A percentile compares a stretch with the other conserved stretches of the same genome.
Conservation (phyloP, 2,797 vertebrate genomes). For the Tinamus major region DNA sequence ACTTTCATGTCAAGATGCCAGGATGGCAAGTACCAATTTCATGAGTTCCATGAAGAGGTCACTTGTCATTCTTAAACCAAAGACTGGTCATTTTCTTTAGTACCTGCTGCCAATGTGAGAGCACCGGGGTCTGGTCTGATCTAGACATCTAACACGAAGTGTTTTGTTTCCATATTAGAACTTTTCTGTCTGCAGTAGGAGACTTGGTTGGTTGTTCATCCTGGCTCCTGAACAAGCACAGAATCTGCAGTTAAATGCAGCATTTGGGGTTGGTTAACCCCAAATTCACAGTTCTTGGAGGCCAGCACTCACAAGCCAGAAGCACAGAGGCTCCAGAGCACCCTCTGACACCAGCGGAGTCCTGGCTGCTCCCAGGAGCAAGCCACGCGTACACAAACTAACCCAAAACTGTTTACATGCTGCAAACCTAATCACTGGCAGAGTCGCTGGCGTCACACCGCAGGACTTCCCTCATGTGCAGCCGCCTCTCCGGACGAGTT, state of each 20-base stretch:
- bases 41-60: neutral
- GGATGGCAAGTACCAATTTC: neutral
- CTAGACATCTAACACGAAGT: neutral
- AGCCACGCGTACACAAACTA: neutral
- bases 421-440: conserved; percentile 4
- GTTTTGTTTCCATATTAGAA: conserved; percentile 1
- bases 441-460: neutral
- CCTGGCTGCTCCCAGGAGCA: neutral
- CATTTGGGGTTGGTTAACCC: neutral
- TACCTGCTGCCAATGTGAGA: neutral
- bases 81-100: neutral
- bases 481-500: neutral
- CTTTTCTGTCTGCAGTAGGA: neutral
- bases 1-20: neutral
- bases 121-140: neutral
- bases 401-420: conserved; percentile 10
- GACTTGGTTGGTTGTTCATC: neutral
- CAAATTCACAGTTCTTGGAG: neutral
- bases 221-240: neutral
- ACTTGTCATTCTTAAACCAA: neutral
- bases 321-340: neutral
- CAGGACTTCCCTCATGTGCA: neutral
- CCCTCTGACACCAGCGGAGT: neutral
- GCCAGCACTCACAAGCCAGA: neutral
- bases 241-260: neutral